Base-by-base conservation (phyloP, 2,113 vertebrate genomes). In the Peromyscus polionotus region DNA sequence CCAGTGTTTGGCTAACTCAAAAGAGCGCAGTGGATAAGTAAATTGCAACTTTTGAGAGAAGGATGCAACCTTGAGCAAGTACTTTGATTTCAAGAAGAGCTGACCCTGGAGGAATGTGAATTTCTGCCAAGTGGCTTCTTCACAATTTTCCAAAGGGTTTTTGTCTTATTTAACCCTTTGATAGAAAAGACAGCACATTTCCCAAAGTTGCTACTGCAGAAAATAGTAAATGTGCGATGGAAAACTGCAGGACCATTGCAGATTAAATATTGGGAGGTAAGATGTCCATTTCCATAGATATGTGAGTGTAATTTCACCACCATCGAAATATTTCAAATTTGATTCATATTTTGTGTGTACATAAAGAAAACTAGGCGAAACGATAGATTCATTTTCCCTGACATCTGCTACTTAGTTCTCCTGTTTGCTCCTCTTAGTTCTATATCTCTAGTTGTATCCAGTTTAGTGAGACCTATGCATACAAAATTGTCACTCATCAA, bases 221-320 rank as follows among this genome's bases (percentile, higher is more conserved):
- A 99, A 98, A 98, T 98, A 98, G 98, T 98, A 98, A 98, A 98
- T 98, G 98, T 98, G 97, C 1, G 73, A 96, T 84, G 98, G 97
- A 97, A 99, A 98, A 98, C 98, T 98, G 93, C 93, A 97, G 99
- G 98, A 99, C 99, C 98, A 98, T 97, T 98, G 99, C 98, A 99
- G 98, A 99, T 98, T 98, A 98, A 98, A 98, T 98, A 97, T 97
- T 99, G 99, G 99, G 98, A 99, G 98, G 99, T 42, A 42, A 99
- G 36, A 59, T 83, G 36, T 7, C 59, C 97, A 98, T 98, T 98
- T 98, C 97, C 97, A 80, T 98, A 99, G 98, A 98, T 99, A 99
- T 98, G 99, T 99, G 98, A 99, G 98, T 97, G 98, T 99, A 98
- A 99, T 98, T 98, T 98, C 98, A 98, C 99, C 98, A 98, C 97